Evolutionary conservation across 1,140 invertebrate genomes (phyloP), one percentile per base, ranked within the genome.

Genomic region (Drosophila sp.): DNA sequence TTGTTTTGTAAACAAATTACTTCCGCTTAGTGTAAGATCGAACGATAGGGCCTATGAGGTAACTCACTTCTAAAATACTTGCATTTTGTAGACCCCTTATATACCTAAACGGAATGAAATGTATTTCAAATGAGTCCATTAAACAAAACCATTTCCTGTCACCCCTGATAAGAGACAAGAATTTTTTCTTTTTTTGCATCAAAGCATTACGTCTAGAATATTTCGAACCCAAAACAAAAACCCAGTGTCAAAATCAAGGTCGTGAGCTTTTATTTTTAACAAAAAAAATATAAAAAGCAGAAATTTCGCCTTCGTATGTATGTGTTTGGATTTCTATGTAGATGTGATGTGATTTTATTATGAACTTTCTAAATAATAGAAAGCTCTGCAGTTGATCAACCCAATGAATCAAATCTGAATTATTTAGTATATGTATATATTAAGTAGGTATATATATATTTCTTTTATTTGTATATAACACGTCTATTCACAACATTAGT

Each of bases 281-380:
- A 64, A 27, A 29, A n/a, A 38, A 41, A 64, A 50, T 38, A 47
- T 5, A 7, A 27, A 50, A 27, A 17, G 6, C 25, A 50, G 10
- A 25, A 50, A 50, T 23, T 47, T 25, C 23, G 44, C 44, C 25
- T 27, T 27, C 23, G 3, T 72, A 84, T 63, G 40, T 47, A 50
- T 40, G 17, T 17, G 17, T 69, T 83, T 65, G 6, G 10, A 47
- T 61, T 30, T 32, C 6, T 33, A 32, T 44, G 44, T 58, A 47
- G 41, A 44, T 50, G 23, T 50, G 8, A 10, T 10, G 33, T 41
- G 33, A 60, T 60, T 61, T 27, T 25, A 60, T 67, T 57, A 62
- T 70, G 62, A 61, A 85, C 79, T 85, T 85, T 85, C 82, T 86
- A 85, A 58, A 74, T 67, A 64, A 76, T 65, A 79, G 81, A 80